A percentile compares a stretch with the other conserved stretches of the same genome.
phyloP scores from a whole-genome alignment of 1,140 invertebrate species.

The Rhynchophorus ferrugineus region DNA sequence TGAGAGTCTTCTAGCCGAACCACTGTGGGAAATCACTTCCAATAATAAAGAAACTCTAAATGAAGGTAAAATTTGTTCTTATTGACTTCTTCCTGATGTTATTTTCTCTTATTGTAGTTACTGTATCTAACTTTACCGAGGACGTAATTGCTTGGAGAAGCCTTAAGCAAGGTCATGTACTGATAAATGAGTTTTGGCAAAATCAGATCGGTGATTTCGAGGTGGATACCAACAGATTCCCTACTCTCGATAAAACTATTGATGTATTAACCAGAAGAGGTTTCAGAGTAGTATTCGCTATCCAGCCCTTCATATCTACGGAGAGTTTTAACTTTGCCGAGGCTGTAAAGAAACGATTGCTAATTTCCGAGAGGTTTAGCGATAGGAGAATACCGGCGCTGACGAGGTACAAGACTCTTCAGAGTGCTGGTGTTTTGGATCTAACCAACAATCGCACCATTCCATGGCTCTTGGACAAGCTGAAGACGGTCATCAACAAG shows the following conservation, averaged over 20 bases:
- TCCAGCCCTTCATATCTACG: constrained; percentile 81
- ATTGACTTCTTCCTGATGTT: neutral
- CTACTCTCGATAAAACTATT: constrained; percentile 67
- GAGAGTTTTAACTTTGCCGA: constrained; percentile 73
- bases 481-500: constrained; percentile 60
- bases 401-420: constrained; percentile 62
- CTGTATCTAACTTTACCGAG: constrained; percentile 74
- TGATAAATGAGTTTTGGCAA: constrained; percentile 81
- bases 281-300: constrained; percentile 74
- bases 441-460: constrained; percentile 72
- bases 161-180: constrained; percentile 70
- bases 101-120: constrained; percentile 30
- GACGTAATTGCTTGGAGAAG: constrained; percentile 61
- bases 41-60: constrained; percentile 52
- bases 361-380: constrained; percentile 64
- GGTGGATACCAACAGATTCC: constrained; percentile 63
- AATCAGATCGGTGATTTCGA: constrained; percentile 69
- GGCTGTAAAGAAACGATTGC: constrained; percentile 59
- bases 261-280: constrained; percentile 74
- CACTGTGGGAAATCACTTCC: constrained; percentile 75
- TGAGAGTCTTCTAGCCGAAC: constrained; percentile 68
- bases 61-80: constrained; percentile 42
- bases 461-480: constrained; percentile 70
- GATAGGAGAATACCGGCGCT: constrained; percentile 66
- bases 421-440: constrained; percentile 74